Evolutionary conservation across 2,888 invertebrate genomes (phyloP), one percentile per base, ranked within the genome.

Genomic region (Caenorhabditis sp.): DNA sequence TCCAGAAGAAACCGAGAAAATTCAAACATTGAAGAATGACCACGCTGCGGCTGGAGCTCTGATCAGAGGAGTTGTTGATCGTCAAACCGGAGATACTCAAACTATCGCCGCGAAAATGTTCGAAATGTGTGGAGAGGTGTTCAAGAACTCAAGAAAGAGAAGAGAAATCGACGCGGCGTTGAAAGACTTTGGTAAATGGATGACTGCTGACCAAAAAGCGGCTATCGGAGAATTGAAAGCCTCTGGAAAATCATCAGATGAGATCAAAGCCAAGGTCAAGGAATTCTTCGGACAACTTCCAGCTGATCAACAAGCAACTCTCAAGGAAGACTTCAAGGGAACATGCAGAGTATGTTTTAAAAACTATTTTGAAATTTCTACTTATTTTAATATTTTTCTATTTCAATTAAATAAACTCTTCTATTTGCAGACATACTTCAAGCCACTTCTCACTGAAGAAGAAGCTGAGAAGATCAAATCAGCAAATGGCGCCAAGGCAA

Each of bases 271-370:
- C 38, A 81, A 83, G 58, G 73, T 78, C 38, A 78, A 82, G 52
- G 82, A 74, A 36, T 80, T 66, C 71, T 84, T 81, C 65, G 74
- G 76, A 12, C 54, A 59, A 23, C 66, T 78, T 59, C 69, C 81
- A 63, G 66, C 61, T 17, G 78, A 76, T 4, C 58, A 71, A 60
- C 77, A 78, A 36, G 26, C 54, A 0, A 38, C 38, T 12, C 52
- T 80, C 53, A 76, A 52, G 31, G 70, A 67, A 53, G 75, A 76
- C 56, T 78, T 71, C 76, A 80, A 80, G 49, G 73, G 68, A 50
- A 77, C 70, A 50, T 79, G 79, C 75, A 79, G 67, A 14, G 43
- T 43, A 43, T 8, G 36, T 10, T 36, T 36, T n/a, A n/a, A n/a
- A n/a, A n/a, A n/a, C n/a, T n/a, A n/a, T n/a, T n/a, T n/a, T n/a